A percentile compares a stretch with the other conserved stretches of the same genome.
These are phyloP conservation scores for Noturus placidus DNA, from an alignment of 2,113 vertebrate genomes.

Conservation along the genomic window DNA sequence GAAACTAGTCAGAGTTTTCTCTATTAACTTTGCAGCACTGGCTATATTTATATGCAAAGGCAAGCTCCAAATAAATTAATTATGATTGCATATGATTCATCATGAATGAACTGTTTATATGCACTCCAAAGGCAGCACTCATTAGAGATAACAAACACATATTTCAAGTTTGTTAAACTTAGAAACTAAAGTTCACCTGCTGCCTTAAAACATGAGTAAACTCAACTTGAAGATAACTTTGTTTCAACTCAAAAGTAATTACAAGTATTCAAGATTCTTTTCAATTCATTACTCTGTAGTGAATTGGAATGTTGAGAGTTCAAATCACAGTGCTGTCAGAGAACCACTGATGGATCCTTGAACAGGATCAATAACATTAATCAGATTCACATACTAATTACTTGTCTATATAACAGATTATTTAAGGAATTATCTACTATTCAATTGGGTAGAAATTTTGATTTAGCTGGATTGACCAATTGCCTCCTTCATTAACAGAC, in stretches of 20 bases:
- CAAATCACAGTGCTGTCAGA: neutral
- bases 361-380: constrained; percentile 1
- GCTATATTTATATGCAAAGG: neutral
- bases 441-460: neutral
- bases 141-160: neutral
- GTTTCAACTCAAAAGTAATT: too few relatives aligned
- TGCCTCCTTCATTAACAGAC: neutral
- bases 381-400: neutral
- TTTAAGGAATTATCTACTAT: neutral
- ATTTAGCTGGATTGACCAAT: neutral
- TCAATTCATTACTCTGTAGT: neutral
- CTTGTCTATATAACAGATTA: neutral
- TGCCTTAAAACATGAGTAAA: too few relatives aligned
- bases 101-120: neutral
- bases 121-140: neutral
- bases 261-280: too few relatives aligned
- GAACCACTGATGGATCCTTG: neutral
- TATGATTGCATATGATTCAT: neutral
- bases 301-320: neutral
- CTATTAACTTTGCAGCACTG: neutral
- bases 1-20: neutral
- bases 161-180: too few relatives aligned
- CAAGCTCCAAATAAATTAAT: neutral
- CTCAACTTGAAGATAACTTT: too few relatives aligned
- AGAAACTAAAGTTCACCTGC: too few relatives aligned